Conservation (phyloP, 2,797 vertebrate species). For the Sarcophilus harrisii region DNA sequence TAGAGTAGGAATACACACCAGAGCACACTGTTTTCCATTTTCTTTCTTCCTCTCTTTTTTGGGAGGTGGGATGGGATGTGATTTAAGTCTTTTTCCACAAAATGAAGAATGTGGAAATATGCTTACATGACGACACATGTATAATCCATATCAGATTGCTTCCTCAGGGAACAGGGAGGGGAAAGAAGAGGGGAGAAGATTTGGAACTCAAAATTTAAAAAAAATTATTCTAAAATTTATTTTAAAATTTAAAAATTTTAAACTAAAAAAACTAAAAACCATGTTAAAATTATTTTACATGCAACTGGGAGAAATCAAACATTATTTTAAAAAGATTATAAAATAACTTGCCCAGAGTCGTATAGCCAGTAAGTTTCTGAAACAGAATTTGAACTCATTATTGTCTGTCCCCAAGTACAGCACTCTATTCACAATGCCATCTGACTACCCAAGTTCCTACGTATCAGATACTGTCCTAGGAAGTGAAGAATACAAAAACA, state of each 20-base stretch:
- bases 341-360: constrained; percentile 17
- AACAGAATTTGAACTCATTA: background rate
- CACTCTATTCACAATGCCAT: background rate
- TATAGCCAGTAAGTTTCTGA: constrained; percentile 1
- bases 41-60: background rate
- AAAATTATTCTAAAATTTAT: no score
- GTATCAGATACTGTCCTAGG: background rate
- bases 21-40: background rate
- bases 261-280: no score
- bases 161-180: background rate
- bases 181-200: background rate
- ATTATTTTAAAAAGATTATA: no score
- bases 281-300: background rate
- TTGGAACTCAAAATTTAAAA: background rate
- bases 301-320: background rate
- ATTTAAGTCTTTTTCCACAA: background rate
- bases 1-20: background rate
- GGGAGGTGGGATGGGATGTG: no score
- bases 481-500: background rate
- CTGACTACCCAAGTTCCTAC: background rate
- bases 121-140: background rate
- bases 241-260: no score
- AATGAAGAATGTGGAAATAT: background rate
- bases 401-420: background rate
- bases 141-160: background rate